Evolutionary conservation across 2,888 invertebrate species (phyloP).

Genomic region (Diachrysia chrysitis): DNA sequence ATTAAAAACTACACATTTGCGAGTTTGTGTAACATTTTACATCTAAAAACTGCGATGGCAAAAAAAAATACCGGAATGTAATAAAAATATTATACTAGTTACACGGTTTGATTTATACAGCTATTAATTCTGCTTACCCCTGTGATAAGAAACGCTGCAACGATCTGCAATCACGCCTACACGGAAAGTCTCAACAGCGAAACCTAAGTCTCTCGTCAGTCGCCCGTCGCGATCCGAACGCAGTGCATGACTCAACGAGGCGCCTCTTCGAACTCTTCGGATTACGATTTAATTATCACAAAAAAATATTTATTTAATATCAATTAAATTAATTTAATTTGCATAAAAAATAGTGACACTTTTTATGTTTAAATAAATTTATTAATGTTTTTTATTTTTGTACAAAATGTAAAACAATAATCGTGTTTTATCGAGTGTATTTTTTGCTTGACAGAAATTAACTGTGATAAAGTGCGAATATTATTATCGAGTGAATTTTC

Average conservation of each 20-base stretch:
- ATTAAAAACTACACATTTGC: no score
- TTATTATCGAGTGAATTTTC: constrained; percentile 4
- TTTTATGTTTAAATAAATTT: not conserved
- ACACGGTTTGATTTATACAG: no score
- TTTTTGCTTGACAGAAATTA: constrained; percentile 10
- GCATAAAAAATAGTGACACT: not conserved
- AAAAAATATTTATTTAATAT: constrained; percentile 8
- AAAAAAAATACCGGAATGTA: no score
- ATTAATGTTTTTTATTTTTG: not conserved
- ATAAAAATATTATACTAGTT: no score
- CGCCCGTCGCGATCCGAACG: constrained; percentile 48
- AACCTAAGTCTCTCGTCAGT: constrained; percentile 36
- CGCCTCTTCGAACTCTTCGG: constrained; percentile 43
- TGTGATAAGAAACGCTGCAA: constrained; percentile 42
- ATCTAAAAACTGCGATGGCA: no score
- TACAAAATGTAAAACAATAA: constrained; percentile 12
- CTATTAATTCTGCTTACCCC: not conserved
- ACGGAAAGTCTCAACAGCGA: not conserved
- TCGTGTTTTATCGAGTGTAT: not conserved
- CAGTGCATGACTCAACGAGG: constrained; percentile 51
- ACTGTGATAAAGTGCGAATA: constrained; percentile 11
- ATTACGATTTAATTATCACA: constrained; percentile 29
- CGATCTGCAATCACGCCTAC: constrained; percentile 45
- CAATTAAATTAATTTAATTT: not conserved
- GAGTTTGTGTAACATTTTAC: no score